These are phyloP conservation scores for Drosophila sechellia DNA, from an alignment of 1,140 invertebrate genomes.

Conservation along the genomic window DNA sequence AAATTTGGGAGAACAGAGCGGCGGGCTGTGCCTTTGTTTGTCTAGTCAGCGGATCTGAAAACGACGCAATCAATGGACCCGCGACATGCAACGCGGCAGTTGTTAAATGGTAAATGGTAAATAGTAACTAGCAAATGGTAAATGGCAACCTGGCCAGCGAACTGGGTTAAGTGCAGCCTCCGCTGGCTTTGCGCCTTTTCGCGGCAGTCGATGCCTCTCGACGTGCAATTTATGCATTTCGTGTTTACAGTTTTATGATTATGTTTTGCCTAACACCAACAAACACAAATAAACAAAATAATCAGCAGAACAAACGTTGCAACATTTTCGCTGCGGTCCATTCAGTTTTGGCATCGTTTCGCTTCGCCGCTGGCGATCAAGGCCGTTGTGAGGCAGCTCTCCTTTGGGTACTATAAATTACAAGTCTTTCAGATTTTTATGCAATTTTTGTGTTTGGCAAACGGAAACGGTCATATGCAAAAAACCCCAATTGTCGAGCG, in stretches of 20 bases:
- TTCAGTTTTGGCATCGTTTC: background rate
- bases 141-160: slow-evolving; percentile 35
- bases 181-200: slow-evolving; percentile 3
- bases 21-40: slow-evolving; percentile 39
- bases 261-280: slow-evolving; percentile 56
- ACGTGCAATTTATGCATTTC: slow-evolving; percentile 73
- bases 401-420: slow-evolving; percentile 66
- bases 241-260: slow-evolving; percentile 79
- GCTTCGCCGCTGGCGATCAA: slow-evolving; percentile 58
- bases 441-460: slow-evolving; percentile 24
- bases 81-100: slow-evolving; percentile 54
- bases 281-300: slow-evolving; percentile 77
- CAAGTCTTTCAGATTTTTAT: slow-evolving; percentile 36
- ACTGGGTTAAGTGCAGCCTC: slow-evolving; percentile 69
- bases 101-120: slow-evolving; percentile 31
- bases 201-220: slow-evolving; percentile 34
- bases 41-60: slow-evolving; percentile 49
- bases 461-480: slow-evolving; percentile 66
- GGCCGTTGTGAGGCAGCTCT: slow-evolving; percentile 39
- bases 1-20: slow-evolving; percentile 5
- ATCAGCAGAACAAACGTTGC: slow-evolving; percentile 77
- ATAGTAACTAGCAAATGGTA: slow-evolving; percentile 31
- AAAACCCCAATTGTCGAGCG: slow-evolving; percentile 27
- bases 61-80: slow-evolving; percentile 54
- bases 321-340: slow-evolving; percentile 46